Percentiles rank a stretch among this genome's conserved stretches.
Conservation (phyloP, 2,888 invertebrate genomes). For the Mylabris sibirica region DNA sequence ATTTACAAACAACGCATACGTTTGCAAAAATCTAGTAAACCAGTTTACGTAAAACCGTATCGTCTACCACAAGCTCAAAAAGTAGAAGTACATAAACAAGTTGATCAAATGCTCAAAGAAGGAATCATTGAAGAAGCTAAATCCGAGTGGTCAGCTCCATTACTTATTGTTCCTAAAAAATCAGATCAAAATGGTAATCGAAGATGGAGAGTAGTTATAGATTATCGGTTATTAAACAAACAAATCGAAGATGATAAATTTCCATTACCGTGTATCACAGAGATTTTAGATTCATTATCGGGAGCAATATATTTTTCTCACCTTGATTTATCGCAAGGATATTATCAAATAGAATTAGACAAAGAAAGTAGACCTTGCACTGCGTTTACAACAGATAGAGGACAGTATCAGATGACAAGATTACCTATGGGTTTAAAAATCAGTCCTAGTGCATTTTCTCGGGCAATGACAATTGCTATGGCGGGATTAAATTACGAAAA, state of each 20-base stretch:
- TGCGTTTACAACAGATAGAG: conserved; percentile 39
- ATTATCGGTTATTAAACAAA: conserved; percentile 32
- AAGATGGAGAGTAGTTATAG: conserved; percentile 33
- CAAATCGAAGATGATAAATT: conserved; percentile 37
- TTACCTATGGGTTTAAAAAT: conserved; percentile 43
- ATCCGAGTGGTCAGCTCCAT: conserved; percentile 37
- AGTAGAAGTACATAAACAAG: conserved; percentile 36
- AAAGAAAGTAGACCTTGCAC: conserved; percentile 35
- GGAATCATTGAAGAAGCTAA: conserved; percentile 39
- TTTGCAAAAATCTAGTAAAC: conserved; percentile 29
- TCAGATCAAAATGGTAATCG: conserved; percentile 19
- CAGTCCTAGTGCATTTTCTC: conserved; percentile 40
- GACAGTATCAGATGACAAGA: conserved; percentile 41
- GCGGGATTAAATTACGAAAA: conserved; percentile 38
- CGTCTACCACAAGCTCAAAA: conserved; percentile 41
- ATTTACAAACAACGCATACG: conserved; percentile 39
- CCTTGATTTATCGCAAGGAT: conserved; percentile 37
- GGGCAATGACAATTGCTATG: conserved; percentile 41
- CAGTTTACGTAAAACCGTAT: conserved; percentile 41
- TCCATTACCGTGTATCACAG: conserved; percentile 37
- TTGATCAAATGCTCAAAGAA: conserved; percentile 38
- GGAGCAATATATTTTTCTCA: conserved; percentile 42
- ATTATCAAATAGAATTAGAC: conserved; percentile 39
- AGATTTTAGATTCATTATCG: conserved; percentile 41
- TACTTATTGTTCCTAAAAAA: conserved; percentile 35